Conservation (phyloP, 2,888 invertebrate genomes). For the Cephus runcator region DNA sequence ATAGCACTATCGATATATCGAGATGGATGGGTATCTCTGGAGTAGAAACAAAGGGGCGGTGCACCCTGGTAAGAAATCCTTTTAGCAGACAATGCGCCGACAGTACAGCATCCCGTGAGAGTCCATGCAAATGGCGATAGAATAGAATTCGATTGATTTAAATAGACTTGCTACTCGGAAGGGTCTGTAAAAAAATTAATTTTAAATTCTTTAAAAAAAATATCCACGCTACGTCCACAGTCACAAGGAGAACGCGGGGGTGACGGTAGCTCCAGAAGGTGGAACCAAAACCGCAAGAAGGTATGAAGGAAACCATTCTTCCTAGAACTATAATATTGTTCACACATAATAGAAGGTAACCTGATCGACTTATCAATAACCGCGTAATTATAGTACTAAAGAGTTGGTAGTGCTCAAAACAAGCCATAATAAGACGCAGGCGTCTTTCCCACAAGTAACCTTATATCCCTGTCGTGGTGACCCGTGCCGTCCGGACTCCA, state of each 20-base stretch:
- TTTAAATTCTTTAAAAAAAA: not conserved
- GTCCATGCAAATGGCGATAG: not conserved
- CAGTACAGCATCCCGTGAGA: conserved; percentile 18
- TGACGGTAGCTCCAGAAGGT: not conserved
- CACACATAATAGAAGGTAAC: conserved; percentile 43
- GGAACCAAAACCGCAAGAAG: not conserved
- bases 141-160: not conserved
- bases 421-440: conserved; percentile 65
- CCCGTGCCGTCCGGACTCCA: conserved; percentile 49
- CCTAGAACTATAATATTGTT: not conserved
- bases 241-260: not conserved
- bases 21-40: conserved; percentile 34
- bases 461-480: conserved; percentile 60
- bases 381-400: conserved; percentile 65
- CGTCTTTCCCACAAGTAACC: conserved; percentile 65
- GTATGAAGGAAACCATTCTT: not conserved
- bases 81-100: conserved; percentile 41
- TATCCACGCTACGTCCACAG: not conserved
- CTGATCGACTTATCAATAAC: conserved; percentile 66
- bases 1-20: conserved; percentile 51
- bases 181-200: not conserved
- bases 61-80: conserved; percentile 26
- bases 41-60: conserved; percentile 43
- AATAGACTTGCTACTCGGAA: not conserved
- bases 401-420: conserved; percentile 65